Conservation (phyloP, 2,797 vertebrate genomes). For the Enteromius mattozi region DNA sequence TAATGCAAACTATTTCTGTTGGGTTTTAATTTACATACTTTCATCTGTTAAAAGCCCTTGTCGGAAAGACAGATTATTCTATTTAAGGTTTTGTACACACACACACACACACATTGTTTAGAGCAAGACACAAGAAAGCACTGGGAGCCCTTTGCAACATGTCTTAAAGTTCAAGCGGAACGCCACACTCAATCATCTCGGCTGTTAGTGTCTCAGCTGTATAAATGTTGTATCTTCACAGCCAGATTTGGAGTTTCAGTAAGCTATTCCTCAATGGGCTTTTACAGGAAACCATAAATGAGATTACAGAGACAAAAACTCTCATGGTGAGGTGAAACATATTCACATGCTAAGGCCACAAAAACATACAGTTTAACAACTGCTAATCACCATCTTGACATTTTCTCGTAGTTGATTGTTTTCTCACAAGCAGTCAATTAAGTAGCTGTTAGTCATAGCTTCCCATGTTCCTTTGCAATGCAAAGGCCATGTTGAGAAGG, state of each 20-base stretch:
- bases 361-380: not conserved
- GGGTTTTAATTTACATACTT: slow-evolving; percentile 8
- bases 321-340: slow-evolving; percentile 31
- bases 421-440: not conserved
- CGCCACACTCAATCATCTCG: slow-evolving; percentile 35
- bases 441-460: not conserved
- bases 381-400: not conserved
- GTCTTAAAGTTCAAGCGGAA: slow-evolving; percentile 36
- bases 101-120: not conserved
- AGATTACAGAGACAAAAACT: slow-evolving; percentile 5
- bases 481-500: not conserved
- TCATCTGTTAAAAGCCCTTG: slow-evolving; percentile 5
- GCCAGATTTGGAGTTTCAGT: slow-evolving; percentile 32
- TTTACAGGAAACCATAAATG: slow-evolving; percentile 34
- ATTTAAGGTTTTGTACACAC: not conserved
- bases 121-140: slow-evolving; percentile 14
- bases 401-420: not conserved
- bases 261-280: slow-evolving; percentile 18
- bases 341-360: not conserved
- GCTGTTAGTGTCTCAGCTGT: slow-evolving; percentile 33
- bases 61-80: slow-evolving; percentile 15
- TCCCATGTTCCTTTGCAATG: not conserved
- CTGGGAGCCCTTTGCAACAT: not conserved
- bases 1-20: not conserved
- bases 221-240: slow-evolving; percentile 20